Percentiles rank a stretch among this genome's conserved stretches.
Conservation (phyloP, 2,113 vertebrate genomes). For the Alces alces region DNA sequence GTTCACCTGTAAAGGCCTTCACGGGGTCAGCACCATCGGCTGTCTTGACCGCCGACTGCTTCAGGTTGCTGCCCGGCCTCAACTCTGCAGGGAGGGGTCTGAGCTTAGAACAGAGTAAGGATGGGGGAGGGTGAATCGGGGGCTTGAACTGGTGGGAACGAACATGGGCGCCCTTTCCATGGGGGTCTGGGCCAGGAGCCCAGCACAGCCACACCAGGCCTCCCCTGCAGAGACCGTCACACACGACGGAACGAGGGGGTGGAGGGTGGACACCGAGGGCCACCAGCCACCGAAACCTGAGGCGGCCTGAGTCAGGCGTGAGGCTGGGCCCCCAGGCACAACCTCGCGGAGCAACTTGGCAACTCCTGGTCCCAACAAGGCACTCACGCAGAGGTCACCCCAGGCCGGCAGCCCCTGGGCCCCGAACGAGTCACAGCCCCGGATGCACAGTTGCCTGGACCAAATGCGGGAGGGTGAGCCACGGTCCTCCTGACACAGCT, state of each 20-base stretch:
- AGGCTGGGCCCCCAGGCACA: background rate
- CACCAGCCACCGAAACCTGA: background rate
- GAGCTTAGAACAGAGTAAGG: background rate
- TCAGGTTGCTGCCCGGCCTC: background rate
- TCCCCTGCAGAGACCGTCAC: background rate
- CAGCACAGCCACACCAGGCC: background rate
- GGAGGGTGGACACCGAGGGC: background rate
- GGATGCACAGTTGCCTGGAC: background rate
- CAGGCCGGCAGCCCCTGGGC: accelerated
- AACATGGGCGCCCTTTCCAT: accelerated
- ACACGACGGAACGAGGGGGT: accelerated
- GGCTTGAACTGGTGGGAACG: background rate
- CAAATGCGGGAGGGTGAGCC: background rate
- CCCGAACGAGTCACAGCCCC: too few species aligned
- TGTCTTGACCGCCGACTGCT: background rate
- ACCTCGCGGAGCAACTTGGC: accelerated
- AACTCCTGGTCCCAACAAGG: background rate
- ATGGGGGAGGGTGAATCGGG: background rate
- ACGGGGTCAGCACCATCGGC: accelerated
- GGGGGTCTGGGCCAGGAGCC: background rate
- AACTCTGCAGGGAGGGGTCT: background rate
- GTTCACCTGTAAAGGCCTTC: background rate
- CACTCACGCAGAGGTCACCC: background rate
- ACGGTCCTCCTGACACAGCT: background rate
- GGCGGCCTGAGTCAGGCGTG: background rate